Base-by-base conservation (phyloP, 2,797 vertebrate species). In the Austrolebias charrua region DNA sequence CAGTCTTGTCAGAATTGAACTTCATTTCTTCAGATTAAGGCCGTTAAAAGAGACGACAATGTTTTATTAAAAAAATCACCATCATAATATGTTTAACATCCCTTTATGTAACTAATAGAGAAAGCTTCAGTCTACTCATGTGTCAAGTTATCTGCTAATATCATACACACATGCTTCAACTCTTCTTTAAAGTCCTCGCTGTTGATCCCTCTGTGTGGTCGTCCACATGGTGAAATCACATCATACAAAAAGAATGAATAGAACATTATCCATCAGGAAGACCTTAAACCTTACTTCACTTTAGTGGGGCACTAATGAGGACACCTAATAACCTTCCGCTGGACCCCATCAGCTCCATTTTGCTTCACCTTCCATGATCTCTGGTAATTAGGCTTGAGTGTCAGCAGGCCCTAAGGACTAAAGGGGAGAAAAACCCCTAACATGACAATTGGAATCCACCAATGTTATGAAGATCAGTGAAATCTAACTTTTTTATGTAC, bases 281-380 rank as follows among this genome's bases (percentile, higher is more conserved):
- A 86, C 85, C 83, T 88, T 85, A 88, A 87, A 88, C 76, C 80
- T 87, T 76, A 80, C 82, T 79, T 84, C 83, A 85, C 84, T 89
- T 88, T 72, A 80, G 65, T 78, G 6, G 54, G 80, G 72, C 78
- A 72, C 83, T 91, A 91, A 91, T 90, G 90, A 90, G 88, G 86
- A 86, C 85, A 87, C 86, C 89, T 89, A 90, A 90, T 89, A 90
- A 91, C 88, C 88, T 89, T 90, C 87, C 89, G 86, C 83, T 89
- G 89, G 87, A 90, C 89, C 86, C 88, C 86, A 89, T 89, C 89
- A 88, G 86, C 2, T 20, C 79, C 82, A 84, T 89, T 90, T 88
- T 85, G 81, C 78, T 86, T 90, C 86, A 89, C 82, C 87, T 86
- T 89, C 87, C 87, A 90, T 91, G 90, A 90, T 89, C 89, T 90